Base-by-base conservation (phyloP, 1,140 invertebrate genomes). In the Ostrea edulis region DNA sequence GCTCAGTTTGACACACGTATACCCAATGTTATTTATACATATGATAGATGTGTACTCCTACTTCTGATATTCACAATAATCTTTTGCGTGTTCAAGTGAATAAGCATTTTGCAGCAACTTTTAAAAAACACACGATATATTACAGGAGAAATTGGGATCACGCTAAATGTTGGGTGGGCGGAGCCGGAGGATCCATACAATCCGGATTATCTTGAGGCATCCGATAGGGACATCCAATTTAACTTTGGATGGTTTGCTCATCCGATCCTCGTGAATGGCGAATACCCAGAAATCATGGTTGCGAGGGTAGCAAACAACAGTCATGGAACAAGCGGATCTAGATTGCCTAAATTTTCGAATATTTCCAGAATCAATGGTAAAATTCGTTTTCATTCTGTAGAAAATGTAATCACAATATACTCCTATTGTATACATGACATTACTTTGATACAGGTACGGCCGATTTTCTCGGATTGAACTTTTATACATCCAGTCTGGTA, bases 261-360 rank as follows among this genome's bases (percentile, higher is more conserved):
- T 85, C 93, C 94, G 11, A 35, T 87, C 22, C 91, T 94, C 22
- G 90, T 91, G 35, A 89, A 93, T 68, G 94, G 94, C n/a, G 92
- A 94, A 83, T 95, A 95, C 87, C 95, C 95, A 0, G 88, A 90
- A 25, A 87, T 94, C 0, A 93, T 93, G 92, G 93, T 90, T 71
- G 52, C 55, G 20, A 25, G 85, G 11, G 82, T 93, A 2, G 89
- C 22, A 17, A 88, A 90, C 14, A 90, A 89, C 55, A 93, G 90
- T 86, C 25, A 20, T 29, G 54, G 68, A 8, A 71, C 22, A 25
- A 71, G 22, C 25, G 29, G 35, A 44, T 44, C 35, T 44, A 44
- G 68, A 71, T 11, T 71, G 3, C 68, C 68, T 4, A 12, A 29
- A 2, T 71, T 71, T 29, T 12, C n/a, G 29, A 9, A 71, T 29